Base-by-base conservation (phyloP, 1,140 invertebrate species). In the Cydia amplana region DNA sequence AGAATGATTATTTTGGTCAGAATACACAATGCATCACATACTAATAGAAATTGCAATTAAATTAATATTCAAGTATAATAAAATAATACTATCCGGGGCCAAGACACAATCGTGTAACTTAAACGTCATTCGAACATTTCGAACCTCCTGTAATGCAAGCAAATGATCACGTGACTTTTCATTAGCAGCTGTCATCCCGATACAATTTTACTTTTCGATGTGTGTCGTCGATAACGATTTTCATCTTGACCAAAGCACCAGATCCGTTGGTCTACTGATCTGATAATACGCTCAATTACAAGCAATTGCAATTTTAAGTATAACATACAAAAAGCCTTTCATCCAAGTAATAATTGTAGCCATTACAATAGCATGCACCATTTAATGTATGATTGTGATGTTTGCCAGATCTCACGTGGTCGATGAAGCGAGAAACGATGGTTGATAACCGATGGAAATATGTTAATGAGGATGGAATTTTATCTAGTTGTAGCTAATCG, bases 341-440 rank as follows among this genome's bases (percentile, higher is more conserved):
- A 65, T 32, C 25, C 64, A 65, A 28, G 25, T 65, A 64, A 64
- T 64, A 28, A 65, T 65, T 36, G 14, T 65, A 1, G 64, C 16
- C 10, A 65, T 65, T 65, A 65, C 25, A 65, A 16, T 65, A 28
- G 64, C 64, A 65, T 65, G 64, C 64, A 65, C 64, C 64, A 65
- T 65, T 65, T 65, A 36, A 65, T 28, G 14, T 65, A 65, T 36
- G 28, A 65, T 65, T 65, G 64, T 65, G 64, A 32, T 65, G 64
- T 65, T 32, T 65, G 16, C 14, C 18, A 14, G 64, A 65, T 65
- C 25, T 65, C 64, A n/a, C 64, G 28, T n/a, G 64, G 23, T 28
- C 25, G 18, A 65, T 65, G 14, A n/a, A 65, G 64, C 28, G 16
- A 14, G 14, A 65, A 65, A 32, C 28, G 16, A 65, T 32, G 25